A percentile compares a stretch with the other conserved stretches of the same genome.
phyloP scores from a whole-genome alignment of 2,888 invertebrate genomes.

The Melanchra persicariae region DNA sequence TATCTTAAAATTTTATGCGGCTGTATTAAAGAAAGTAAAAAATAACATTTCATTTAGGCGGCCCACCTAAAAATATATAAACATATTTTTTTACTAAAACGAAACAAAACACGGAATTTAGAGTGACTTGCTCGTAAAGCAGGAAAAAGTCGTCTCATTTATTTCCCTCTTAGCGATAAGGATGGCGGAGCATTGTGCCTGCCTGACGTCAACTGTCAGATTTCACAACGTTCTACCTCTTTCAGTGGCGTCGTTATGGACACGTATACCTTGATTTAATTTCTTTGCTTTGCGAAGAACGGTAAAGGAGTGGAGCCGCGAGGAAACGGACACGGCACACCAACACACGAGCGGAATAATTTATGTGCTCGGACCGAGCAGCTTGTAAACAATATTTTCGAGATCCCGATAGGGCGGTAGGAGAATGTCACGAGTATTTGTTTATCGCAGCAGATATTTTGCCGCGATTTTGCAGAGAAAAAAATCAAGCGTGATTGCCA shows the following conservation, averaged over 20 bases:
- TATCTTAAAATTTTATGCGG: conserved; percentile 62
- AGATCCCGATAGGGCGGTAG: conserved; percentile 25
- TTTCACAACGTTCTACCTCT: conserved; percentile 75
- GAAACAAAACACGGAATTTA: conserved; percentile 77
- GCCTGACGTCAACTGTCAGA: conserved; percentile 84
- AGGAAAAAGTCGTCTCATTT: conserved; percentile 85
- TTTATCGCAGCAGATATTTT: conserved; percentile 51
- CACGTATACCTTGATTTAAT: conserved; percentile 77
- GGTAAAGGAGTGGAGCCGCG: conserved; percentile 34
- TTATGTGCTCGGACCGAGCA: conserved; percentile 56
- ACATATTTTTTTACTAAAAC: conserved; percentile 71
- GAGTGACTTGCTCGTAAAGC: conserved; percentile 77
- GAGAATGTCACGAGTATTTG: conserved; percentile 55
- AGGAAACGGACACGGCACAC: conserved; percentile 60
- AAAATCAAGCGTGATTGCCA: conserved; percentile 58
- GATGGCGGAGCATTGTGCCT: conserved; percentile 78
- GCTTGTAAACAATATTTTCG: conserved; percentile 58
- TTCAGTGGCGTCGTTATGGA: conserved; percentile 58
- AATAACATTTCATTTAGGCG: conserved; percentile 64
- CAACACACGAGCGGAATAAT: conserved; percentile 68
- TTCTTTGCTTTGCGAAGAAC: conserved; percentile 63
- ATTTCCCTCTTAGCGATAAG: conserved; percentile 86
- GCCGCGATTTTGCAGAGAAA: conserved; percentile 36
- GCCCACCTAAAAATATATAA: conserved; percentile 62
- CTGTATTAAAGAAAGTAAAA: conserved; percentile 63